phyloP scores from a whole-genome alignment of 2,888 invertebrate genomes.

The Dione vanillae region DNA sequence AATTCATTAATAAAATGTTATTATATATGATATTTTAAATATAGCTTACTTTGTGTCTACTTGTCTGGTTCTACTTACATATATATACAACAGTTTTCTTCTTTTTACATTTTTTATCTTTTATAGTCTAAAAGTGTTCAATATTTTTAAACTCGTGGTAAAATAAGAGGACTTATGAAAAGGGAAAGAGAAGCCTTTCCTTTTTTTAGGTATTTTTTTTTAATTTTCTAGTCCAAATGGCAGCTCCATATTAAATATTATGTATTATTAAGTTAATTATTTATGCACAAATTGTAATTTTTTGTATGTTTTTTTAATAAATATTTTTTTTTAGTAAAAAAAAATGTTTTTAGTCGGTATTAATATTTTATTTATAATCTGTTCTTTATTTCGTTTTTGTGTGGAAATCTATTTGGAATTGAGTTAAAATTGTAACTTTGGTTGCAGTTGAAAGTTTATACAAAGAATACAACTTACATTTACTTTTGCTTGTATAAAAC shows the following conservation, averaged over 20 bases:
- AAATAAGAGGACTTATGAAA: neutral
- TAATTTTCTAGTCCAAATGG: constrained; percentile 57
- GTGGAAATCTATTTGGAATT: neutral
- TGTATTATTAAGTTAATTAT: constrained; percentile 30
- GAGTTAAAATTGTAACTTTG: neutral
- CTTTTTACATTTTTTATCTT: neutral
- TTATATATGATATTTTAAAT: no score
- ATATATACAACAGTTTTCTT: no score
- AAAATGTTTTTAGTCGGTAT: neutral
- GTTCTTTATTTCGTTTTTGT: neutral
- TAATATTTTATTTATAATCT: neutral
- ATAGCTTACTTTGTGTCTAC: no score
- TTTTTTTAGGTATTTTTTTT: constrained; percentile 51
- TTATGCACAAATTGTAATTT: constrained; percentile 24
- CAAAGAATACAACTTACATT: neutral
- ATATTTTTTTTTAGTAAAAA: neutral
- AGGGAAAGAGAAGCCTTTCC: neutral
- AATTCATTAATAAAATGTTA: no score
- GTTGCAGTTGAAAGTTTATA: neutral
- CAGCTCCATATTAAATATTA: constrained; percentile 53
- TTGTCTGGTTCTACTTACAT: no score
- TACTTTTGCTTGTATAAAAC: neutral
- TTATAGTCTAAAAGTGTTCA: neutral
- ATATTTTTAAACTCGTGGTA: neutral
- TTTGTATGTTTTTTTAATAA: constrained; percentile 3